Evolutionary conservation across 2,113 vertebrate genomes (phyloP).

Genomic region (Irena cyanogastra): DNA sequence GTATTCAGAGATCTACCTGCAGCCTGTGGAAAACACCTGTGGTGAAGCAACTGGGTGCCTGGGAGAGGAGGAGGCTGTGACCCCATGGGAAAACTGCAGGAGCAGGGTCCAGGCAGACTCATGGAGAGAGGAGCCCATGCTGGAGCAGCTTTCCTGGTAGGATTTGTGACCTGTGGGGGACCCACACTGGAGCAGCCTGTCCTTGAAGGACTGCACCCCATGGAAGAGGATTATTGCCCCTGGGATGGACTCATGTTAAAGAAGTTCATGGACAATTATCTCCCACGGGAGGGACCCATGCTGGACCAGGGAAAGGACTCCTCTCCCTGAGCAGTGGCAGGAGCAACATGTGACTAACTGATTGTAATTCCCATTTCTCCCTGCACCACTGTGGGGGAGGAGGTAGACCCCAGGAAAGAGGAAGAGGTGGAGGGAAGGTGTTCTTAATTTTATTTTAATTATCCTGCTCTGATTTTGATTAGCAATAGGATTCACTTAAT

Average conservation of each 20-base stretch:
- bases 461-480: not conserved
- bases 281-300: not conserved
- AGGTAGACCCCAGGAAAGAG: not conserved
- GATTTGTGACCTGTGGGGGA: not conserved
- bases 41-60: not conserved
- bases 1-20: not conserved
- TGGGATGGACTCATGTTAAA: not conserved
- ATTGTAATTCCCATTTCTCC: not conserved
- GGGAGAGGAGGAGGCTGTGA: not conserved
- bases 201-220: not conserved
- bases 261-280: not conserved
- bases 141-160: not conserved
- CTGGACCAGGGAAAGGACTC: not conserved
- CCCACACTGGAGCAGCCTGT: not conserved
- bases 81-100: not conserved
- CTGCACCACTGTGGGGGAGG: not conserved
- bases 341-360: not conserved
- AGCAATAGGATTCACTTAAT: not conserved
- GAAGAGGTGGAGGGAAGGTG: not conserved
- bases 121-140: fast-evolving
- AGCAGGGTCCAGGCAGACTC: not conserved
- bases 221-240: not conserved
- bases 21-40: not conserved
- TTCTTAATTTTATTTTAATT: not conserved
- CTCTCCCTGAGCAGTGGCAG: not conserved